A percentile compares a stretch with the other conserved stretches of the same genome.
Evolutionary conservation across 2,888 invertebrate species (phyloP).

Genomic region (Pristionchus arcanus): DNA sequence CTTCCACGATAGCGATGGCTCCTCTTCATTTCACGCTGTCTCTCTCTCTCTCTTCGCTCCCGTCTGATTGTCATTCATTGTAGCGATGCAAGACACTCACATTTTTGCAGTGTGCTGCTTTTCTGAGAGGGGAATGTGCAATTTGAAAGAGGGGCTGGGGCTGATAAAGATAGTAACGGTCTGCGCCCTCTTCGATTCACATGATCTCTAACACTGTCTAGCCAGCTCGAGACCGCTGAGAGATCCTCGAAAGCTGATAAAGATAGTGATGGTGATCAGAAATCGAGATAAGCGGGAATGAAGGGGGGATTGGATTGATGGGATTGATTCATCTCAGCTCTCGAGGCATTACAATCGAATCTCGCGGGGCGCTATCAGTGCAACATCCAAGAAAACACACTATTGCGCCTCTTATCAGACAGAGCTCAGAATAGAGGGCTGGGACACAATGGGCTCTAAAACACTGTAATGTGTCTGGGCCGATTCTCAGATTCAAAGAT

Average conservation of each 20-base stretch:
- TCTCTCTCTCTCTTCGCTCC: background rate
- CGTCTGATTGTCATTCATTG: background rate
- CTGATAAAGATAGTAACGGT: background rate
- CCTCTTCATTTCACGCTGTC: background rate
- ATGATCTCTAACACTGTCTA: background rate
- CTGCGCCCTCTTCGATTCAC: background rate
- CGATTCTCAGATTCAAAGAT: background rate
- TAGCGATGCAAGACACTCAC: background rate
- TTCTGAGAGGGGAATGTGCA: background rate
- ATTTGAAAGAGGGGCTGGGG: background rate
- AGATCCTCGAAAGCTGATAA: conserved; percentile 2
- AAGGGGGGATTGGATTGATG: background rate
- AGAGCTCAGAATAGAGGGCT: background rate
- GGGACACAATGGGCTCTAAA: background rate
- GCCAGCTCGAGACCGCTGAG: background rate
- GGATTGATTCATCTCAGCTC: conserved; percentile 11
- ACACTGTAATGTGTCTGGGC: background rate
- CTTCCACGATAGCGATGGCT: background rate
- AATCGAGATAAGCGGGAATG: conserved; percentile 8
- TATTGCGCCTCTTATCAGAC: background rate
- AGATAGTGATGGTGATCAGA: conserved; percentile 29
- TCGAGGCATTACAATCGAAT: conserved; percentile 32
- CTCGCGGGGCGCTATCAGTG: background rate
- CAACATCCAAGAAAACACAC: background rate
- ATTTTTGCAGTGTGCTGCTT: conserved; percentile 19